These are phyloP conservation scores for Pocillopora grandis DNA, from an alignment of 92 coral and sea anemone genomes.

Conservation along the genomic window DNA sequence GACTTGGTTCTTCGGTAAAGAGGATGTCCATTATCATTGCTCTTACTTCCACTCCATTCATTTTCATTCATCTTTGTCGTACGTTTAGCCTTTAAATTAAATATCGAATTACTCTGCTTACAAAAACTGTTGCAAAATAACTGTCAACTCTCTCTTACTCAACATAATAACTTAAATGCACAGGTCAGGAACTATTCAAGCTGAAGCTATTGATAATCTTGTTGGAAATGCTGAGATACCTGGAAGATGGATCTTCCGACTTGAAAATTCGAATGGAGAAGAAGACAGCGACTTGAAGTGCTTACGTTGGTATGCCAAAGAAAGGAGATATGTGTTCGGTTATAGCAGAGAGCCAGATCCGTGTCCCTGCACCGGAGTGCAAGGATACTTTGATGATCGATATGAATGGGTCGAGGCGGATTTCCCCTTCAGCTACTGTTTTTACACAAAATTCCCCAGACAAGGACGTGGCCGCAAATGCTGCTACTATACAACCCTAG, in stretches of 20 bases:
- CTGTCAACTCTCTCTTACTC: background rate
- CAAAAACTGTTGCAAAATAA: background rate
- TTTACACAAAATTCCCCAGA: conserved; percentile 6
- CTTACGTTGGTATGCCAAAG: background rate
- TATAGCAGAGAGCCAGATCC: background rate
- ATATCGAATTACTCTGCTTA: background rate
- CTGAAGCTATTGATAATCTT: conserved; percentile 6
- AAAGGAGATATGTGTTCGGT: background rate
- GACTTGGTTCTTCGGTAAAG: no score
- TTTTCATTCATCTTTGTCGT: no score
- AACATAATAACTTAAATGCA: no score
- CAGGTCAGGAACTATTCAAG: conserved; percentile 25
- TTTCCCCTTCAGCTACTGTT: conserved; percentile 10
- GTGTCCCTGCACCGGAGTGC: conserved; percentile 30
- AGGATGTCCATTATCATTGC: no score
- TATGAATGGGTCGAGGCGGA: conserved; percentile 23
- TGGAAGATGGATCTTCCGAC: conserved; percentile 19
- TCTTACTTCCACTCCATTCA: no score
- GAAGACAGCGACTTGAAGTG: conserved; percentile 19
- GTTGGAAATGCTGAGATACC: conserved; percentile 17
- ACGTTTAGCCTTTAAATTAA: background rate
- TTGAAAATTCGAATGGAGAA: conserved; percentile 20
- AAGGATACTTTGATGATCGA: conserved; percentile 24
- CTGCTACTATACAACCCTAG: conserved; percentile 25
- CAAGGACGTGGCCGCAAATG: conserved; percentile 16